Base-by-base conservation (phyloP, 2,888 invertebrate species). In the Agrochola macilenta region DNA sequence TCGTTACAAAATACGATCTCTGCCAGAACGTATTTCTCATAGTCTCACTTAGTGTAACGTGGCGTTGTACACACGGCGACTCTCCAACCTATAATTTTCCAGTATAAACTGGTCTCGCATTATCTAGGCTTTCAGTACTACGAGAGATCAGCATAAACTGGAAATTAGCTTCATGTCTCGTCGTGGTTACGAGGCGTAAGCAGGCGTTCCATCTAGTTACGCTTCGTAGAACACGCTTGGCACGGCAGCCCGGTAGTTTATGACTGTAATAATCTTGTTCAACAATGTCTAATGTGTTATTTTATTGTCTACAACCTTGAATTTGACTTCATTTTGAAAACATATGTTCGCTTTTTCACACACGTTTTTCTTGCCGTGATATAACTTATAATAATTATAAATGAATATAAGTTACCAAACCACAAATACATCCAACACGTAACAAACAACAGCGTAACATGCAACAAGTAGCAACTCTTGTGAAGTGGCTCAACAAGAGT, bases 21-120 rank as follows among this genome's bases (percentile, higher is more conserved):
- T 76, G 82, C 86, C 85, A 86, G 78, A 54, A 64, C 63, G 30
- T 58, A 72, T 85, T 63, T 72, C 17, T 82, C 70, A 81, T 70
- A 74, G 79, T 85, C 74, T 49, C 60, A 58, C 58, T 66, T n/a
- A 58, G 43, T 23, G 30, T 5, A 46, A 30, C 65, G 58, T 57
- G 35, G 63, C 30, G 30, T 52, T 30, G 35, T 74, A 75, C n/a
- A 43, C 14, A 23, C 23, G 23, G 30, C 5, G 23, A 35, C 30
- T 57, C 23, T 23, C n/a, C 68, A 68, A 35, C 30, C 23, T n/a
- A 9, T 20, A 57, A 30, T 14, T 46, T 5, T 58, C 30, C 23
- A 23, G 26, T 73, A n/a, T 23, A 57, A 12, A 14, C n/a, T 43
- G 52, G 35, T 35, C 43, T 78, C n/a, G 49, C 3, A 43, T 43